Evolutionary conservation across 2,113 vertebrate genomes (phyloP).

Genomic region (Heloderma charlesbogerti): DNA sequence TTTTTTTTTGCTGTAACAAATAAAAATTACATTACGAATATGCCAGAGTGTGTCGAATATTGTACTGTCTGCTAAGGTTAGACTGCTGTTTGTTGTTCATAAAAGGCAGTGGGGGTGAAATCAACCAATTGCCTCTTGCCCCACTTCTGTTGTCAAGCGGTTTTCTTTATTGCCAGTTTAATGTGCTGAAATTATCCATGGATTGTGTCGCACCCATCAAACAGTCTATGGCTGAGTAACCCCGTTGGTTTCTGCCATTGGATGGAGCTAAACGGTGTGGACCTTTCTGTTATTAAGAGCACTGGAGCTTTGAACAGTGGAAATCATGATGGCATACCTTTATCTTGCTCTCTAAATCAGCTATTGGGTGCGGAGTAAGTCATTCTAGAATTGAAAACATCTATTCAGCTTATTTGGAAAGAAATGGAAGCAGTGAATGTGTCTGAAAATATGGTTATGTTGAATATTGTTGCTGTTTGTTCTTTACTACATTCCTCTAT

Average conservation of each 20-base stretch:
- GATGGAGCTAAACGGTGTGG: neutral
- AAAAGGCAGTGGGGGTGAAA: neutral
- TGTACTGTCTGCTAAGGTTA: neutral
- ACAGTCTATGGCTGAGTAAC: neutral
- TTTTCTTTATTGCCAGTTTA: conserved; percentile 19
- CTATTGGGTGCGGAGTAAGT: neutral
- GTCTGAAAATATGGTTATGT: neutral
- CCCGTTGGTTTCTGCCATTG: neutral
- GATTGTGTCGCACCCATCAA: neutral
- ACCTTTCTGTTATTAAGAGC: neutral
- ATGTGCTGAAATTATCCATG: conserved; percentile 8
- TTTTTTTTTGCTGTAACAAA: neutral
- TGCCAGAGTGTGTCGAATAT: neutral
- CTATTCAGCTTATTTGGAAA: neutral
- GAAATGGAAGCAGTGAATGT: neutral
- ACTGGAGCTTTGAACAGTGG: neutral
- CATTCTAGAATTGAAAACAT: neutral
- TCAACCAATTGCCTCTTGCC: neutral
- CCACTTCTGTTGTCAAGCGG: neutral
- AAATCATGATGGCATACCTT: neutral
- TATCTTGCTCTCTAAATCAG: neutral
- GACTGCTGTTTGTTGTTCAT: conserved; percentile 12
- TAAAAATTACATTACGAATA: neutral
- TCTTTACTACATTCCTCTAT: neutral
- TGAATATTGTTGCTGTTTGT: neutral